Conservation (phyloP, 23 tunicate genomes). For the Oikopleura vanhoeffeni region DNA sequence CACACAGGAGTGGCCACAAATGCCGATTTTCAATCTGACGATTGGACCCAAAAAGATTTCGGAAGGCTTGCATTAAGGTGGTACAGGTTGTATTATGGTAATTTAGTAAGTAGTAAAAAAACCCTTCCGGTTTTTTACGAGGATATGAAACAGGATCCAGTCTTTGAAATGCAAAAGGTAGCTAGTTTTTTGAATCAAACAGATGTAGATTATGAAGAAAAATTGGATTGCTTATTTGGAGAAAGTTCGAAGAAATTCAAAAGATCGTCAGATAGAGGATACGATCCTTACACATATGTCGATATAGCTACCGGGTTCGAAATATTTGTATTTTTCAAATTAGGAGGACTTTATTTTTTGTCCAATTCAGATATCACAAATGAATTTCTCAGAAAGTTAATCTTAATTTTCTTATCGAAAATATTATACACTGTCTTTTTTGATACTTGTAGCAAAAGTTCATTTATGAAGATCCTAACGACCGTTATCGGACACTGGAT, state of each 20-base stretch:
- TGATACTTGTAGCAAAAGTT: no score
- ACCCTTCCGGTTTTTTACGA: conserved; percentile 20
- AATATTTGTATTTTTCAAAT: no score
- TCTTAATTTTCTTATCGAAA: no score
- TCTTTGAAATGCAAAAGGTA: conserved; percentile 14
- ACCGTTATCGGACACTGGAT: no score
- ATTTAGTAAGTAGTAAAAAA: background rate
- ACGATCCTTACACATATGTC: background rate
- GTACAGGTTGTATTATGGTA: background rate
- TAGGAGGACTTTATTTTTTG: no score
- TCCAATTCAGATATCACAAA: no score
- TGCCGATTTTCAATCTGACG: background rate
- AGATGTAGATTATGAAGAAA: background rate
- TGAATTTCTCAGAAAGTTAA: no score
- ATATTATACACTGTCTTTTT: no score
- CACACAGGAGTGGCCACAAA: background rate
- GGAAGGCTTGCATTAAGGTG: background rate
- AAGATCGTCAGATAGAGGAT: background rate
- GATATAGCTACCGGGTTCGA: background rate
- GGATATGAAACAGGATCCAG: conserved; percentile 16
- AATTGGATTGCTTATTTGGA: background rate
- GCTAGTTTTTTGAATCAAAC: conserved; percentile 17
- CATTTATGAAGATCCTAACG: no score
- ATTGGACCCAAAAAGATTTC: background rate
- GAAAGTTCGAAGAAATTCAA: background rate